These are phyloP conservation scores for Diachasmimorpha longicaudata DNA, from an alignment of 1,140 invertebrate genomes.

Conservation along the genomic window DNA sequence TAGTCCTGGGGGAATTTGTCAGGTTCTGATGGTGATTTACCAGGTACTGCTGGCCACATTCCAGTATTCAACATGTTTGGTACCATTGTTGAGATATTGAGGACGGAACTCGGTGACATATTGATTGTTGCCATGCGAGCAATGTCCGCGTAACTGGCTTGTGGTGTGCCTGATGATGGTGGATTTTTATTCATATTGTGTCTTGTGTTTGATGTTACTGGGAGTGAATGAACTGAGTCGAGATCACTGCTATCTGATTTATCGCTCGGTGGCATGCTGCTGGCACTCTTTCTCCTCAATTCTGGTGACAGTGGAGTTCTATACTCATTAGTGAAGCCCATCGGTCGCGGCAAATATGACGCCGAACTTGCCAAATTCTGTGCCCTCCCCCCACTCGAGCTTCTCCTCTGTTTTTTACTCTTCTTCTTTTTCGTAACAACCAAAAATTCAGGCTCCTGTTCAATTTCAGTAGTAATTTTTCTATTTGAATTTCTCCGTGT, in stretches of 20 bases:
- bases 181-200: constrained; percentile 51
- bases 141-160: constrained; percentile 78
- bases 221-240: constrained; percentile 76
- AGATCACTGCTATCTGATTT: constrained; percentile 78
- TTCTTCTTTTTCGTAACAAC: constrained; percentile 77
- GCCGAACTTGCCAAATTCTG: constrained; percentile 54
- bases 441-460: constrained; percentile 68
- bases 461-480: constrained; percentile 51
- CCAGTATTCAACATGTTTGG: constrained; percentile 43
- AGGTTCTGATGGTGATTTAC: constrained; percentile 45
- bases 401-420: constrained; percentile 69
- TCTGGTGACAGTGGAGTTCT: constrained; percentile 54
- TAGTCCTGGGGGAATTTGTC: constrained; percentile 52
- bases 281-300: constrained; percentile 56
- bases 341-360: constrained; percentile 52
- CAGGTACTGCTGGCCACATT: constrained; percentile 49
- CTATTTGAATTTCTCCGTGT: constrained; percentile 50
- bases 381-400: constrained; percentile 56
- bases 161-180: constrained; percentile 63
- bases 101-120: constrained; percentile 46
- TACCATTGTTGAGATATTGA: constrained; percentile 48
- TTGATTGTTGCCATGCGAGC: constrained; percentile 67
- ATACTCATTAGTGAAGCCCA: constrained; percentile 54
- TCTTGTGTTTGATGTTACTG: constrained; percentile 66
- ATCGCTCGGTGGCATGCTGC: constrained; percentile 65